phyloP scores from a whole-genome alignment of 2,797 vertebrate species.

The Muscicapa striata region DNA sequence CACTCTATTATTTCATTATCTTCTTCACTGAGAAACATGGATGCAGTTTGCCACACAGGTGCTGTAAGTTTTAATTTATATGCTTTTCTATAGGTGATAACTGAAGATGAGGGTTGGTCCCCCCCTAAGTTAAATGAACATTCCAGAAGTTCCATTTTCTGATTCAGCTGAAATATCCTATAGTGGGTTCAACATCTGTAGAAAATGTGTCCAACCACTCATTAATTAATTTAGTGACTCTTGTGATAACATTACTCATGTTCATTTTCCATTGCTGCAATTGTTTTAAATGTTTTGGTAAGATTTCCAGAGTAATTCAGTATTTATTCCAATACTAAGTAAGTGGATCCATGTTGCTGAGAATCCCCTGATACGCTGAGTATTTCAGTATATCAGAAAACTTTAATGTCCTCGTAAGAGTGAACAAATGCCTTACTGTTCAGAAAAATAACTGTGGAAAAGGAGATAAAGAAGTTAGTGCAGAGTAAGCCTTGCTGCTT shows the following conservation, averaged over 20 bases:
- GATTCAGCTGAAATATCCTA: not conserved
- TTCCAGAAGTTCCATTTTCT: not conserved
- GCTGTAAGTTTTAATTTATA: not conserved
- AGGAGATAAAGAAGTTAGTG: not conserved
- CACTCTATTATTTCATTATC: not conserved
- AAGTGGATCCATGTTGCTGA: not conserved
- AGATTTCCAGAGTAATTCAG: conserved; percentile 10
- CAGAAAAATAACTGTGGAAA: not conserved
- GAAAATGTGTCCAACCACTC: not conserved
- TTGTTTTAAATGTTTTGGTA: conserved; percentile 6
- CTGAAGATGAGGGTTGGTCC: not conserved
- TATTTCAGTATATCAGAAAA: not conserved
- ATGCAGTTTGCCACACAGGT: not conserved
- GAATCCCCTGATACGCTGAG: not conserved
- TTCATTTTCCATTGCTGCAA: not conserved
- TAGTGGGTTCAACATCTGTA: not conserved
- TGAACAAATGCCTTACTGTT: not conserved
- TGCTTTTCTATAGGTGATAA: not conserved
- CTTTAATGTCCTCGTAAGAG: not conserved
- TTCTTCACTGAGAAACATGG: not conserved
- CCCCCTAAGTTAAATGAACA: not conserved
- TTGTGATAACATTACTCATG: not conserved
- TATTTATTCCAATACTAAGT: conserved; percentile 40
- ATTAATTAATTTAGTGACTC: not conserved
- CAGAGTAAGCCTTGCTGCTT: not conserved